A percentile compares a stretch with the other conserved stretches of the same genome.
These are phyloP conservation scores for Shargacucullia verbasci DNA, from an alignment of 2,888 invertebrate genomes.

Conservation along the genomic window DNA sequence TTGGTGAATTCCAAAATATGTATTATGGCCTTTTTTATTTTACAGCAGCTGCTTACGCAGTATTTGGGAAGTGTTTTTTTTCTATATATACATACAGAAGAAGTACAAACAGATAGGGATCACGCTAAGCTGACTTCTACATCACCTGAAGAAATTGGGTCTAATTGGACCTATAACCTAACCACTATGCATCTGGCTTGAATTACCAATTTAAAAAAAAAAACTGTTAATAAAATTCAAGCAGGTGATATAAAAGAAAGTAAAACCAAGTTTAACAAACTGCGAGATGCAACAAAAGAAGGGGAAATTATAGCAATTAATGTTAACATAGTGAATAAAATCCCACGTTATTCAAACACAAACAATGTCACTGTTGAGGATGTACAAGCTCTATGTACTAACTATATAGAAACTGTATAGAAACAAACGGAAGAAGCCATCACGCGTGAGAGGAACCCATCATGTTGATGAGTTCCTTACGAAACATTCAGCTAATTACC, in stretches of 20 bases:
- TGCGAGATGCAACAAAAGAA: slow-evolving; percentile 10
- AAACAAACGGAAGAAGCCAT: slow-evolving; percentile 33
- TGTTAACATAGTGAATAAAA: slow-evolving; percentile 17
- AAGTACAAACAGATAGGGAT: no score
- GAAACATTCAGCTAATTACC: background rate
- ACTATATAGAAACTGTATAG: slow-evolving; percentile 22
- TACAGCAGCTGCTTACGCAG: no score
- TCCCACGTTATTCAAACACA: slow-evolving; percentile 34
- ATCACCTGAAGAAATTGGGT: no score
- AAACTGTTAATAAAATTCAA: no score
- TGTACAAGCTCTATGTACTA: slow-evolving; percentile 20
- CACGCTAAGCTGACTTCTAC: no score
- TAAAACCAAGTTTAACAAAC: slow-evolving; percentile 4
- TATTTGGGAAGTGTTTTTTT: no score
- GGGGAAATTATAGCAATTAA: slow-evolving; percentile 25
- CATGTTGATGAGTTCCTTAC: slow-evolving; percentile 38
- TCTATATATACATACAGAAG: no score
- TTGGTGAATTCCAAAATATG: background rate
- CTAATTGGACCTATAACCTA: no score
- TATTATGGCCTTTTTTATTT: no score
- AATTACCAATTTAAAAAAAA: no score
- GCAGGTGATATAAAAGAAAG: slow-evolving; percentile 4
- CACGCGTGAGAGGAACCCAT: slow-evolving; percentile 25
- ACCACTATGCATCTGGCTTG: no score
- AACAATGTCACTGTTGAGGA: slow-evolving; percentile 43